Evolutionary conservation across 2,888 invertebrate genomes (phyloP), one percentile per base, ranked within the genome.

Genomic region (Magallana nippona): DNA sequence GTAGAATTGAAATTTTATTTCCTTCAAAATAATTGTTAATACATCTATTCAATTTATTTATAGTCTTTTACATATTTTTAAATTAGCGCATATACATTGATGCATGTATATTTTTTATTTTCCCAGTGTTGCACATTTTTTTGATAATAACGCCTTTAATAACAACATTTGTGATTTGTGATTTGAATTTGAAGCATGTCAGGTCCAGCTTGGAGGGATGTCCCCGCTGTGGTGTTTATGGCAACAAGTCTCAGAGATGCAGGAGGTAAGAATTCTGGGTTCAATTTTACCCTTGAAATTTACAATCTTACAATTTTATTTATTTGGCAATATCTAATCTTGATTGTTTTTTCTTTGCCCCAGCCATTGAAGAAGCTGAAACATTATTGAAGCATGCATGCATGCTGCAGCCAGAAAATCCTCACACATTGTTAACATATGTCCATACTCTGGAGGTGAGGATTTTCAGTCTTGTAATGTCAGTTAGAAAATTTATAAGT

Each of bases 391-490:
- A 87, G 22, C 82, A 85, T 77, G 88, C 89, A 19, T 83, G 83
- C 27, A 82, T 83, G 44, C 13, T 84, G 32, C 82, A 87, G 17
- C 86, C 84, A 17, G 58, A 63, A 27, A 85, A 88, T 82, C 82
- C 86, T 1, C 84, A 85, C 60, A 86, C 86, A n/a, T 82, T 86
- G 78, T 79, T 89, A 15, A 86, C 87, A n/a, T 89, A 87, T 83
- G 84, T 89, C 32, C 89, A 89, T 78, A 89, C 85, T 17, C 63
- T 89, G 19, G 89, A 89, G 85, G 85, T 86, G 80, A 32, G 63
- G 13, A 44, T 62, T 22, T 55, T n/a, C 17, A 55, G 19, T 55
- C n/a, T 78, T 27, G 1, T 10, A 1, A 44, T 19, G 27, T 55
- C 55, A 11, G 44, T 44, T 8, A 44, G 44, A 44, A 44, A 44